Evolutionary conservation across 2,888 invertebrate species (phyloP), one percentile per base, ranked within the genome.

Genomic region (Sicus ferrugineus): DNA sequence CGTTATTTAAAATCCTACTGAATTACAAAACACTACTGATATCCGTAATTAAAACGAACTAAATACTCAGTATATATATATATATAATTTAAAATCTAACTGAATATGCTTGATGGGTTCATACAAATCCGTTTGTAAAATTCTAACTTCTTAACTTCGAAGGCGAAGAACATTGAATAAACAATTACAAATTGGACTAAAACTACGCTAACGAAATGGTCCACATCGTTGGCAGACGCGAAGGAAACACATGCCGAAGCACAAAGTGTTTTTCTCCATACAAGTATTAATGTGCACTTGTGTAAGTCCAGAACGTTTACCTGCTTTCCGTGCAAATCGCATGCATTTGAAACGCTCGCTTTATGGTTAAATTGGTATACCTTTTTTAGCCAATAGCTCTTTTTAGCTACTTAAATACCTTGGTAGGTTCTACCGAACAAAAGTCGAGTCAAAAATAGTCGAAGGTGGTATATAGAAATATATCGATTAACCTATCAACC

Each of bases 61-160:
- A 16, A 42, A 3, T 42, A 42, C 14, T 4, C 5, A 42, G n/a
- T n/a, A 16, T 42, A 14, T 3, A 42, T 16, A 42, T 42, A 4
- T 42, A 16, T n/a, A 42, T 42, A 16, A 42, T n/a, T 42, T 42
- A 42, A 42, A 42, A 42, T 16, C n/a, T n/a, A 42, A 42, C 16
- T 42, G 42, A 42, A n/a, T 42, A 7, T 42, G 11, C n/a, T 42
- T 42, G 14, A 54, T 5, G 3, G 5, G 23, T 14, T 52, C 2
- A 28, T 54, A 54, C 54, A 54, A 38, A 61, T 42, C 38, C 23
- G 42, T 61, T 61, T 61, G 42, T 42, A 42, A 42, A 61, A 42
- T 34, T 9, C 1, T 4, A n/a, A 50, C 16, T 30, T 16, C 14
- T 31, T 52, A 52, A 58, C 38, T 28, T 67, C 23, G 16, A 14